phyloP scores from a whole-genome alignment of 2,113 vertebrate species.

The Opisthocomus hoazin region DNA sequence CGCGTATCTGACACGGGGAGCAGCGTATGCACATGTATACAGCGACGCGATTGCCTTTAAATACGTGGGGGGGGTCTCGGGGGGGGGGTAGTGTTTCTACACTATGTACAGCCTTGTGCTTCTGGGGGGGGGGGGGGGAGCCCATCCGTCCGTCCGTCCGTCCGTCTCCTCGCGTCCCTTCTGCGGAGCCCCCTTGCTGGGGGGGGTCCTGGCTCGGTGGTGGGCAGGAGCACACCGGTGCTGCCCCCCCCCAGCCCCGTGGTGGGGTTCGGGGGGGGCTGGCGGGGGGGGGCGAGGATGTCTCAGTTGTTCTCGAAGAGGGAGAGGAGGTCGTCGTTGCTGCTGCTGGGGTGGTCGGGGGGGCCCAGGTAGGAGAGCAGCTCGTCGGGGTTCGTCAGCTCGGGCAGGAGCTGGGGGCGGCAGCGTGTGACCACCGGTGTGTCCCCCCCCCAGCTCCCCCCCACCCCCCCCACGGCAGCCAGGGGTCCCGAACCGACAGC shows the following conservation, averaged over 20 bases:
- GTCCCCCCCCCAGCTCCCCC: background rate
- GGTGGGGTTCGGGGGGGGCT: background rate
- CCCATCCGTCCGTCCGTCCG: background rate
- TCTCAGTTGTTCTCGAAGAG: slow-evolving; percentile 95
- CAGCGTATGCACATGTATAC: slow-evolving; percentile 19
- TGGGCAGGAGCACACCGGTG: background rate
- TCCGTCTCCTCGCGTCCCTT: background rate
- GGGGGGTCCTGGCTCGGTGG: background rate
- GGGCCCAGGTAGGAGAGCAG: slow-evolving; percentile 93
- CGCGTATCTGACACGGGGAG: background rate
- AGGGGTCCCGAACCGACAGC: background rate
- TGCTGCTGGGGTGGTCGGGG: slow-evolving; percentile 89
- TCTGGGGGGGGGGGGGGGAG: background rate
- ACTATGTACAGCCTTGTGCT: slow-evolving; percentile 71
- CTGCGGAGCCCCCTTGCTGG: background rate
- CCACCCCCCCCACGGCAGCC: background rate
- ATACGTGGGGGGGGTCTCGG: background rate
- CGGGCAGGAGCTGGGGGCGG: slow-evolving; percentile 84
- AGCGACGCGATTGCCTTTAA: slow-evolving; percentile 29
- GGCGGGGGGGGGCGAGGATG: background rate
- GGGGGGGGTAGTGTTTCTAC: slow-evolving; percentile 35
- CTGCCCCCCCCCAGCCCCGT: background rate
- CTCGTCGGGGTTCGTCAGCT: slow-evolving; percentile 93
- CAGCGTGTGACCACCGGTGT: background rate
- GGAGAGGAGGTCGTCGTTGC: slow-evolving; percentile 91